Evolutionary conservation across 2,113 vertebrate genomes (phyloP), one percentile per base, ranked within the genome.

Genomic region (Heterotis niloticus): DNA sequence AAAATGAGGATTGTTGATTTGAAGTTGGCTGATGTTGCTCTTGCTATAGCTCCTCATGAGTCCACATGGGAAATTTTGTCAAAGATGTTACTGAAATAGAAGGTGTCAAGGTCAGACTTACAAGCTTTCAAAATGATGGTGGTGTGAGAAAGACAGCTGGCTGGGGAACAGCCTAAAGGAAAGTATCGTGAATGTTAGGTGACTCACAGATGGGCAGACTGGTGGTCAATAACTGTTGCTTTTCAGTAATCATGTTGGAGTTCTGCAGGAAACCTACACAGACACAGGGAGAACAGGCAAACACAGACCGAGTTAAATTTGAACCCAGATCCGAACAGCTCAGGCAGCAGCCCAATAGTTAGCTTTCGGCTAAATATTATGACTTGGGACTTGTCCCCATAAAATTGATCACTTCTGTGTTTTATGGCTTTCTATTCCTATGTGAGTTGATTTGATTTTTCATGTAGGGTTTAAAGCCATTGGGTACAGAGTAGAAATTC

Each of bases 401-500:
- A 20, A 62, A 62, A 11, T 26, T 28, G 87, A 90, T 95, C 93
- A 90, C 95, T 95, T 93, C 94, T 96, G 96, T 94, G 96, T 94
- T 91, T 91, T 99, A 99, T 99, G 97, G 97, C 97, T 99, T 99
- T 99, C 97, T 98, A 99, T 99, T 99, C 97, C 97, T 99, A 99
- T 98, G 97, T 98, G 97, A 99, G 96, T 95, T 89, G 93, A 90
- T 92, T 91, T 92, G 90, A 85, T 80, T 94, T 95, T 90, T 99
- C 97, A 97, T 95, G 94, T 98, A 98, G 97, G 97, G 96, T 95
- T 92, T 93, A 95, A 99, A 98, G 97, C 96, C 97, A 98, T 98
- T 96, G 94, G 95, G 90, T 96, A 94, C 96, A 91, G 93, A 92
- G 94, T 93, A 95, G 94, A 89, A 91, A 81, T 83, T 88, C 92